Evolutionary conservation across 37 sponge, comb jelly and placozoan genomes (phyloP).

Genomic region (Ephydatia muelleri): DNA sequence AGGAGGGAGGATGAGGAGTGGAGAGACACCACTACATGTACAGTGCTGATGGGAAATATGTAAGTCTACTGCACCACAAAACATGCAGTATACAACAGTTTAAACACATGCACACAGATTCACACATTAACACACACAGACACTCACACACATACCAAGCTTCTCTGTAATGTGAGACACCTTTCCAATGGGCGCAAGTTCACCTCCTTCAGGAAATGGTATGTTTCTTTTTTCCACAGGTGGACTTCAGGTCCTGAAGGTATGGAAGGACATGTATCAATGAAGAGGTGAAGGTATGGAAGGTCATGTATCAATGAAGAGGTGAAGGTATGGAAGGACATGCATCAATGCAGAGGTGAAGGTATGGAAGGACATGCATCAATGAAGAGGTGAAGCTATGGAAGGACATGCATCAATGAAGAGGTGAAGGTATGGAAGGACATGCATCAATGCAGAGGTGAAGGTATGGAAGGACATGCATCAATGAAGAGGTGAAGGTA

Average conservation of each 20-base stretch:
- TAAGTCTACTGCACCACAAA: neutral
- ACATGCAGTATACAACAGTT: neutral
- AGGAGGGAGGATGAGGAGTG: neutral
- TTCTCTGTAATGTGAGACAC: constrained; percentile 42
- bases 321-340: neutral
- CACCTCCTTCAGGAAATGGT: constrained; percentile 16
- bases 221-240: constrained; percentile 3
- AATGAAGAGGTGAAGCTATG: neutral
- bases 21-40: neutral
- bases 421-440: neutral
- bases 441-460: too few species aligned
- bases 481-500: neutral
- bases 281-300: neutral
- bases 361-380: too few species aligned
- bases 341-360: neutral
- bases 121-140: too few species aligned
- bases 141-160: constrained; percentile 12
- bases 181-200: constrained; percentile 12
- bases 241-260: constrained; percentile 23
- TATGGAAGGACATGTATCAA: neutral
- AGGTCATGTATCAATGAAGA: neutral
- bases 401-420: neutral
- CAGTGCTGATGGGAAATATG: neutral
- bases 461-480: neutral
- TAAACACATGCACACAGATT: too few species aligned